Conservation (phyloP, 1,140 invertebrate species). For the Drosophila leontia region DNA sequence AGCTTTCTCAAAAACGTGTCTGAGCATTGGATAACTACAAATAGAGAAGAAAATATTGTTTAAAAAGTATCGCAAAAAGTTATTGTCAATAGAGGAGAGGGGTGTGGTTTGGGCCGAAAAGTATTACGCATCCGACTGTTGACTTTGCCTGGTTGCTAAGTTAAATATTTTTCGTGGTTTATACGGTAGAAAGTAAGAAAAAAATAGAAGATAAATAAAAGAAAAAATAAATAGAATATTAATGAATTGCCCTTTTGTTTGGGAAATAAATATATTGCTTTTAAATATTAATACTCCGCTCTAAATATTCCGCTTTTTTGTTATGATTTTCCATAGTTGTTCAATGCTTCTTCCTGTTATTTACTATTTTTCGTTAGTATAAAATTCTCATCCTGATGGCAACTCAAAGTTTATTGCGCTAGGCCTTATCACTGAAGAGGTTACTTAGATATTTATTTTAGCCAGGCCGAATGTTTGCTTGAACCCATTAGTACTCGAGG, state of each 20-base stretch:
- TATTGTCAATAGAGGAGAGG: constrained; percentile 5
- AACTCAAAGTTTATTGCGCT: constrained; percentile 3
- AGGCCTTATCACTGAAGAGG: constrained; percentile 18
- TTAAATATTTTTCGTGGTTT: constrained; percentile 6
- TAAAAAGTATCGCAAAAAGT: constrained; percentile 13
- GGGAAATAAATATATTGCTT: too few species aligned
- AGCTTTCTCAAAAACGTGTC: constrained; percentile 41
- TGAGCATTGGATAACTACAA: constrained; percentile 20
- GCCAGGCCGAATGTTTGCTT: constrained; percentile 6
- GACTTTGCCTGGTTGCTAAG: constrained; percentile 26
- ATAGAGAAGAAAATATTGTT: background rate
- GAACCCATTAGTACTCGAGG: constrained; percentile 11
- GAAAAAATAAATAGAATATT: too few species aligned
- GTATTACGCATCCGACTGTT: constrained; percentile 29
- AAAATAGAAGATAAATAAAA: background rate
- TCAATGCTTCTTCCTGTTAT: background rate
- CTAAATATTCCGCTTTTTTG: background rate
- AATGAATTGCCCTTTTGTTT: too few species aligned
- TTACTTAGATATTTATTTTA: constrained; percentile 18
- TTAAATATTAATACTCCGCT: background rate
- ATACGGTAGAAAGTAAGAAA: background rate
- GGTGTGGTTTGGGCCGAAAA: constrained; percentile 11
- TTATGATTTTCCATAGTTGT: background rate
- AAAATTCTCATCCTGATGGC: too few species aligned
- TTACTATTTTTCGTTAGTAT: background rate